phyloP scores from a whole-genome alignment of 2,797 vertebrate genomes.

The Platalea minor region DNA sequence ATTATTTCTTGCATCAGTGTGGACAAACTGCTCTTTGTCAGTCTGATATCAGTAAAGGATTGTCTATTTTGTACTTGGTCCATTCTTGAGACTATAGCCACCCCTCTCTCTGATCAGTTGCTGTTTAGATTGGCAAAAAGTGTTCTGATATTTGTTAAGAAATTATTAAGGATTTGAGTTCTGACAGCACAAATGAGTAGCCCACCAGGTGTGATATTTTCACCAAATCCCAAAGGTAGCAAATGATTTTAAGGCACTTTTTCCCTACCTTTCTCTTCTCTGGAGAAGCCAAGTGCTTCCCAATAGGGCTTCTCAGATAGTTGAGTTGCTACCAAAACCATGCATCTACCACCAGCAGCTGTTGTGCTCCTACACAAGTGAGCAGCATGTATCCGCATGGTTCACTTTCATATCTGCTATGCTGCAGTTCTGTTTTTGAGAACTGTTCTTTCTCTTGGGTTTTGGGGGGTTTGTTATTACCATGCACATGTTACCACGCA shows the following conservation, averaged over 20 bases:
- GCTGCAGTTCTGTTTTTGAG: background rate
- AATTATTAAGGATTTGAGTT: background rate
- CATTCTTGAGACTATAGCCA: background rate
- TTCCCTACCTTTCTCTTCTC: background rate
- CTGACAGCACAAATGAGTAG: background rate
- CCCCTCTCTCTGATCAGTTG: background rate
- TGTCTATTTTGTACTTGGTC: background rate
- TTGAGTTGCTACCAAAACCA: background rate
- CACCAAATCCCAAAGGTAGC: background rate
- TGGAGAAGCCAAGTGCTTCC: background rate
- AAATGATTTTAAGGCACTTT: background rate
- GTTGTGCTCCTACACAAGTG: background rate
- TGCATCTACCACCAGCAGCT: background rate
- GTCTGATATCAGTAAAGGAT: background rate
- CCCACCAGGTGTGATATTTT: background rate
- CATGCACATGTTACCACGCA: background rate
- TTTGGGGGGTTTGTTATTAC: background rate
- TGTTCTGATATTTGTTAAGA: background rate
- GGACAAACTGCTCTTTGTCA: background rate
- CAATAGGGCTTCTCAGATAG: background rate
- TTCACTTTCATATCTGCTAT: background rate
- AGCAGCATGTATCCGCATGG: fast-evolving
- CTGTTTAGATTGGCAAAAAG: background rate
- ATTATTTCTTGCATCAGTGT: background rate
- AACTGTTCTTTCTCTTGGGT: background rate